Evolutionary conservation across 2,797 vertebrate species (phyloP), one percentile per base, ranked within the genome.

Genomic region (Gallinago solitaria): DNA sequence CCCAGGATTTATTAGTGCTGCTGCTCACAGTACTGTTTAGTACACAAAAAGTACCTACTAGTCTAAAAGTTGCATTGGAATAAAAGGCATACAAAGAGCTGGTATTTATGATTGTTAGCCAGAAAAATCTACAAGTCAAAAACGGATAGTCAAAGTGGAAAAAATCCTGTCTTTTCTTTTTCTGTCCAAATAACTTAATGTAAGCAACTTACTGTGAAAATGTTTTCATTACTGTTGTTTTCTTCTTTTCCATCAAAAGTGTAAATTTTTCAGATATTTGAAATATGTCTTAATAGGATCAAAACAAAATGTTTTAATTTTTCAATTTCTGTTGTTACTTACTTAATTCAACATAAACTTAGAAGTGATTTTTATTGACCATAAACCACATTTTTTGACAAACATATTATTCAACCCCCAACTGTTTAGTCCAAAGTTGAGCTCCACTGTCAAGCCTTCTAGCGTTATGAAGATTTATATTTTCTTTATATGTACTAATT

Each of bases 41-140:
- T 33, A 54, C 0, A 5, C 2, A 5, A 39, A 15, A 71, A 89
- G 5, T 32, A 47, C 1, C 18, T 50, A 16, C 4, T 51, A 5
- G 16, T 64, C 7, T 78, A 59, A 79, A 87, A 91, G 20, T 14
- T 51, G 27, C 8, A 19, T 9, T 68, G 33, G 35, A 3, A 51
- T 33, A 65, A 67, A 56, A 92, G 6, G 2, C 45, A 50, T 32
- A 75, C 5, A 56, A 83, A 56, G 18, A 51, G 5, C 0, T 64
- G 9, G 9, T 35, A 16, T 12, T 59, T 67, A 47, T 47, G 0
- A 2, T 14, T 35, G 3, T 20, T 60, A 43, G 7, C 11, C 6
- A 67, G 61, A 71, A 74, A 86, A 67, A 59, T 32, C 11, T 53
- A 41, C 11, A 57, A 57, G 6, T 41, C 25, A 59, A 59, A 33